Evolutionary conservation across 2,113 vertebrate species (phyloP), one percentile per base, ranked within the genome.

Genomic region (Papio anubis): DNA sequence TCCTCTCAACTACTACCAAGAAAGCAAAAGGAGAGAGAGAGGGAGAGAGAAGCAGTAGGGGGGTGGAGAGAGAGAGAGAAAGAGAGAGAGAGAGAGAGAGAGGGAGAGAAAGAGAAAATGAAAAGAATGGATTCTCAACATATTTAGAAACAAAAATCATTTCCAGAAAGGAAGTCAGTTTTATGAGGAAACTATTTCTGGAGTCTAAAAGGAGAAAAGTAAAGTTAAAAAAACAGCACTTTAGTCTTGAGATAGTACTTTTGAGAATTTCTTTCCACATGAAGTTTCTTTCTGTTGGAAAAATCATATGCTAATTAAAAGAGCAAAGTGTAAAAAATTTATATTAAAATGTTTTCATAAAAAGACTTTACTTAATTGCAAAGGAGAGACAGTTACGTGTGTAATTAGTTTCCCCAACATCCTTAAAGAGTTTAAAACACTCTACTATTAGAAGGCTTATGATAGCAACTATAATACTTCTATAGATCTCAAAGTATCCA

Each of bases 131-230:
- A 97, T 96, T 97, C 32, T 98, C 96, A 98, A 93, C 73, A 97
- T 98, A 97, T 96, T 98, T 98, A 97, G 98, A 98, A 98, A 98
- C 50, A 94, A 98, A 99, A 98, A 98, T 98, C 96, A 98, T 98
- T 99, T 99, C 98, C 98, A 98, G 98, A 99, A 98, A 98, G 98
- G 98, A 99, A 99, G 98, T 98, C 97, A 98, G 96, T 96, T 98
- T 98, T 98, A 93, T 98, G 97, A 98, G 98, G 98, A 98, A 99
- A 98, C 98, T 97, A 93, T 97, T 99, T 98, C 97, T 98, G 98
- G 97, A 98, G 97, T 98, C 97, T 98, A 98, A 98, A 98, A 98
- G 97, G 90, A 97, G 94, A 98, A 97, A 97, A 97, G 95, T 52
- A 72, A 73, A 86, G 82, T 83, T 97, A 97, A 97, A 97, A 92